Base-by-base conservation (phyloP, 2,888 invertebrate species). In the Psylliodes chrysocephalus region DNA sequence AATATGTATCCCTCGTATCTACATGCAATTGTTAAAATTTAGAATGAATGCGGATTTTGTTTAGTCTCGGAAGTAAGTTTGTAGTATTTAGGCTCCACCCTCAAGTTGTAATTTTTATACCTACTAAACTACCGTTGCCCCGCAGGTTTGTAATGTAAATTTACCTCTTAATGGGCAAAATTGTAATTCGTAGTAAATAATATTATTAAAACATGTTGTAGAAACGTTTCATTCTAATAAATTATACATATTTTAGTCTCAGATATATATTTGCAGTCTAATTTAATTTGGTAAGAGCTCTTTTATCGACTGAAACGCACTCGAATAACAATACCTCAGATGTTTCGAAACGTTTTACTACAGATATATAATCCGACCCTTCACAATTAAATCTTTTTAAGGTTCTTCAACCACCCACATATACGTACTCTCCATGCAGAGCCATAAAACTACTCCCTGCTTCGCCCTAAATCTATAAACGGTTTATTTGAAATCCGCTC, bases 351-450 rank as follows among this genome's bases (percentile, higher is more conserved):
- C 49, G 22, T 59, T 59, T 59, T 59, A 59, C 25, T 49, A 28
- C 55, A 55, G 30, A 55, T 55, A 55, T 55, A 55, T 55, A 55
- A 55, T 55, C 55, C 55, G 30, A 44, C 59, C 59, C 59, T 17
- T 35, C 30, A 28, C 59, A 59, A 63, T 63, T 63, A 59, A 57
- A 63, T 59, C 63, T 63, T 63, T 63, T 63, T 59, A 63, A 53
- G 47, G 59, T 52, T 38, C 63, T 59, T 63, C 44, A 63, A 63
- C 44, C 63, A 35, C 40, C 33, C 63, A 51, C 63, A 63, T 38
- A 59, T 49, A 56, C 35, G 55, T 56, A 56, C 22, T 18, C 30
- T 44, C 55, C 33, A 55, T 55, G 33, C 30, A 38, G 18, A n/a
- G 19, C 30, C 38, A 19, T 55, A 55, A 55, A 55, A 55, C 54